These are phyloP conservation scores for Saguinus imperator DNA, from an alignment of 2,113 vertebrate genomes.

Conservation along the genomic window DNA sequence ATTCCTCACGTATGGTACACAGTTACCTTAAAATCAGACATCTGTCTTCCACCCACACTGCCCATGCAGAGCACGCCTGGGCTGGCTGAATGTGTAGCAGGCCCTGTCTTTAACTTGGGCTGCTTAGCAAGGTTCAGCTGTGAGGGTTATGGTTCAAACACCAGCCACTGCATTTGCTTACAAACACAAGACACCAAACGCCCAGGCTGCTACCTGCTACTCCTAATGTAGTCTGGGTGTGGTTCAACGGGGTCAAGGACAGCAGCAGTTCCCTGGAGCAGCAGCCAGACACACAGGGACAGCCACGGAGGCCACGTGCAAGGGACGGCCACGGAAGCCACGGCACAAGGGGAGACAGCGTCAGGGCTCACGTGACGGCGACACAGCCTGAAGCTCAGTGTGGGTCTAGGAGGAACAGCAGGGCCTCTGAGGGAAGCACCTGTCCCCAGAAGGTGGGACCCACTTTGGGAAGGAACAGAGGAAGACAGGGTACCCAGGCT, in stretches of 20 bases:
- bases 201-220: neutral
- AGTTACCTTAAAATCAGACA: neutral
- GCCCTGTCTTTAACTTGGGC: neutral
- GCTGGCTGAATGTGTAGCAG: neutral
- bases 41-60: neutral
- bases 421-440: neutral
- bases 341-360: accelerated
- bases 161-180: neutral
- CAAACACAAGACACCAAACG: neutral
- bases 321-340: neutral
- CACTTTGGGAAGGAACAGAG: neutral
- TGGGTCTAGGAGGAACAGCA: neutral
- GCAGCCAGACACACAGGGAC: neutral
- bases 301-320: neutral
- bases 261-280: accelerated
- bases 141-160: neutral
- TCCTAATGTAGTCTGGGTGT: neutral
- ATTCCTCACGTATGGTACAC: neutral
- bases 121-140: no score
- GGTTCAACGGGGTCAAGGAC: neutral
- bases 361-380: accelerated
- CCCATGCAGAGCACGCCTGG: neutral
- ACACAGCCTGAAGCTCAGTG: neutral
- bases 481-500: neutral
- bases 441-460: neutral